Evolutionary conservation across 2,888 invertebrate species (phyloP).

Genomic region (Drosophila sordidula): DNA sequence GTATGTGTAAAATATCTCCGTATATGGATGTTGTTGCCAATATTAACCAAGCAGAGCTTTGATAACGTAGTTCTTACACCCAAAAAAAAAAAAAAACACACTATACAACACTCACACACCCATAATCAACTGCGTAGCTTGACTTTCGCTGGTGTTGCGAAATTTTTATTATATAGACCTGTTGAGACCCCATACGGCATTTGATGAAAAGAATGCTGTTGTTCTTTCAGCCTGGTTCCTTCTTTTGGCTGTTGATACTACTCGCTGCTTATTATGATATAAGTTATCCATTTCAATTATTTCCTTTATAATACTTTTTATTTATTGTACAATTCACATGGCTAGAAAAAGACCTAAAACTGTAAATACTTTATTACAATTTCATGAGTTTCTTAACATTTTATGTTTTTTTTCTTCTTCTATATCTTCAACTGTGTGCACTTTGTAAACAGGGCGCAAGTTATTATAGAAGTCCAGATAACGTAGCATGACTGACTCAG

Average conservation of each 20-base stretch:
- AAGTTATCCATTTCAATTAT: slow-evolving; percentile 21
- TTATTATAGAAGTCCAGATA: slow-evolving; percentile 34
- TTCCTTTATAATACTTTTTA: slow-evolving; percentile 3
- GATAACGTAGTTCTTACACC: slow-evolving; percentile 51
- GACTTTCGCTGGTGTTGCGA: slow-evolving; percentile 72
- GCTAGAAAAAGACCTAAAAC: slow-evolving; percentile 9
- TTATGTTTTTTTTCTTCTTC: slow-evolving; percentile 7
- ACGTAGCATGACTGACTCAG: slow-evolving; percentile 60
- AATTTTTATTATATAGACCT: slow-evolving; percentile 40
- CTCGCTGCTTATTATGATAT: slow-evolving; percentile 55
- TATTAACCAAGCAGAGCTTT: slow-evolving; percentile 24
- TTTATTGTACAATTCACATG: slow-evolving; percentile 8
- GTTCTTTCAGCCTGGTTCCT: slow-evolving; percentile 33
- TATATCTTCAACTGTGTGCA: slow-evolving; percentile 50
- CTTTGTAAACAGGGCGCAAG: slow-evolving; percentile 52
- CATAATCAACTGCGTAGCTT: slow-evolving; percentile 55
- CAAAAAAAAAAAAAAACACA: slow-evolving; percentile 7
- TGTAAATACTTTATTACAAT: slow-evolving; percentile 35
- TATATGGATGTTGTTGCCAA: slow-evolving; percentile 63
- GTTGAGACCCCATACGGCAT: slow-evolving; percentile 37
- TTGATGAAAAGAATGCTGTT: slow-evolving; percentile 33
- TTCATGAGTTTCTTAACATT: slow-evolving; percentile 2
- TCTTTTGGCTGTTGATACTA: slow-evolving; percentile 61
- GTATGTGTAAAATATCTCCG: slow-evolving; percentile 53
- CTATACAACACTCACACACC: slow-evolving; percentile 21